Evolutionary conservation across 2,113 vertebrate genomes (phyloP).

Genomic region (Coptodon rendalli): DNA sequence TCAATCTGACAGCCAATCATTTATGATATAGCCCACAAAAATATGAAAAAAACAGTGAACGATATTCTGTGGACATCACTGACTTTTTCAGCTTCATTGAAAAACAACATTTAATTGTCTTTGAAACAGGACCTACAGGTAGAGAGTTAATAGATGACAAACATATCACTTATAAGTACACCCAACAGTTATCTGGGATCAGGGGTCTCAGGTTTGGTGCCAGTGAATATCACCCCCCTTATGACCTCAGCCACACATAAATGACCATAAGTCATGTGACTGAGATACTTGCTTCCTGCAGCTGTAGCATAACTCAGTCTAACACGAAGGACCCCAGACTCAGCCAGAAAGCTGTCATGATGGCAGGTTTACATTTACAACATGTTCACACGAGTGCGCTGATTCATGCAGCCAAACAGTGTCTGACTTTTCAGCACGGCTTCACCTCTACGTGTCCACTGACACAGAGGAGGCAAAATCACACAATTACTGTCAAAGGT

Average conservation of each 20-base stretch:
- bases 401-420: neutral
- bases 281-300: neutral
- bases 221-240: neutral
- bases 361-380: neutral
- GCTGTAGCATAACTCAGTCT: neutral
- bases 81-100: neutral
- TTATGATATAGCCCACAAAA: neutral
- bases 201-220: neutral
- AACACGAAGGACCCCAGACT: neutral
- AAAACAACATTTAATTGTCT: rapidly evolving
- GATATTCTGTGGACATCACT: neutral
- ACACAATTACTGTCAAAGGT: neutral
- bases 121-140: rapidly evolving
- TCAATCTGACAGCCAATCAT: neutral
- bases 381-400: neutral
- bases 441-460: neutral
- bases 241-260: neutral
- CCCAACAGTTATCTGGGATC: rapidly evolving
- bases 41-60: neutral
- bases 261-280: neutral
- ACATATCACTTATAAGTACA: neutral
- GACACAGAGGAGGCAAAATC: neutral
- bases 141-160: neutral
- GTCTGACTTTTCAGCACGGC: neutral
- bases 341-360: neutral